Base-by-base conservation (phyloP, 2,113 vertebrate genomes). In the Oplegnathus fasciatus region DNA sequence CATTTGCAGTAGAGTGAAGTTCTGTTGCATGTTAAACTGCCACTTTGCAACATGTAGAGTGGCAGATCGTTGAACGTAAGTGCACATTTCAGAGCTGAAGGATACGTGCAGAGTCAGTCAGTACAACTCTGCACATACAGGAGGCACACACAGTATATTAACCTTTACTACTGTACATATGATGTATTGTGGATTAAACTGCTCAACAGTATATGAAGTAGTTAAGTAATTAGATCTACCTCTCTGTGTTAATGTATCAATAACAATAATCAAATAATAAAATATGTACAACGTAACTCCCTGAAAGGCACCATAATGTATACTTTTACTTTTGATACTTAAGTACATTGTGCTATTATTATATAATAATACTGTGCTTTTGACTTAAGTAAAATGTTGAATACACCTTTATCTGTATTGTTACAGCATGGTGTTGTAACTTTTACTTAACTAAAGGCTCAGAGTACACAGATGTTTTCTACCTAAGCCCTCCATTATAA, bases 81-180 rank as follows among this genome's bases (percentile, higher is more conserved):
- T 58, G 34, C 82, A 58, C n/a, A 64, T 84, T 79, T 79, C 55
- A 71, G 32, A 83, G 32, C 50, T 78, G 60, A 68, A 54, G 30
- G 37, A 75, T 15, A 8, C 32, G 50, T 48, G 37, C 54, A 65
- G 11, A 50, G 40, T 42, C 48, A 67, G 44, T 71, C 52, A 50
- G 24, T 26, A 28, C 37, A 67, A 48, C 24, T 30, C 70, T 78
- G 76, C 32, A 54, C 48, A 81, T 30, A 50, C 2, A 81, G 20
- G 68, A 64, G 42, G 48, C 8, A 77, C 34, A 34, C 64, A 57
- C 26, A 69, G 52, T n/a, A n/a, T 18, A 50, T 44, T 44, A 2
- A 57, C n/a, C 26, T 55, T 55, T 26, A 24, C 9, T n/a, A 54
- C 22, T 54, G 50, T 24, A 24, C 37, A 37, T 37, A n/a, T n/a